A percentile compares a stretch with the other conserved stretches of the same genome.
These are phyloP conservation scores for Dicrurus megarhynchus DNA, from an alignment of 2,113 vertebrate species.

Conservation along the genomic window DNA sequence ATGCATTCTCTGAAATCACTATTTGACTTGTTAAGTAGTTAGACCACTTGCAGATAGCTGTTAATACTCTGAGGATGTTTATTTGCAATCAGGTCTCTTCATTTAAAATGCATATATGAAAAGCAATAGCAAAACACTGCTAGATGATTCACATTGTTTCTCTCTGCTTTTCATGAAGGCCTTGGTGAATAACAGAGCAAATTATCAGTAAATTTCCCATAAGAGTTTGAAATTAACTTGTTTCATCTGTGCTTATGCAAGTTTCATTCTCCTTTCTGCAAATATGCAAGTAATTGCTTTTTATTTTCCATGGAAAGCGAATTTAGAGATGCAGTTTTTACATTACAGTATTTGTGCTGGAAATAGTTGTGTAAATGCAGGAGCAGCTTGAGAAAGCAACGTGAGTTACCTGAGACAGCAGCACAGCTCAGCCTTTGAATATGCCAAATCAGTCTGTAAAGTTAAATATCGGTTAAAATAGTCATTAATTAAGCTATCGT, in stretches of 20 bases:
- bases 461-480: background rate
- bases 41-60: background rate
- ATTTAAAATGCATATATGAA: background rate
- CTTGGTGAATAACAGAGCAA: background rate
- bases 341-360: background rate
- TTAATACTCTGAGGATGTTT: background rate
- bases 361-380: background rate
- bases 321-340: background rate
- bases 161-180: background rate
- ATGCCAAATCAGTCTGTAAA: background rate
- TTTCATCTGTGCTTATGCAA: background rate
- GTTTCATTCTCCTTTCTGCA: background rate
- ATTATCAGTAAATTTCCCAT: background rate
- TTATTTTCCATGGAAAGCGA: background rate
- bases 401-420: background rate
- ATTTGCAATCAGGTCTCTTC: background rate
- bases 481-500: background rate
- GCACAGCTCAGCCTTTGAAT: background rate
- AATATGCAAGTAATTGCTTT: slow-evolving; percentile 7
- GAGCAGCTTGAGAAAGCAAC: background rate
- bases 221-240: background rate
- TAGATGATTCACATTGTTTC: background rate
- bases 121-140: background rate
- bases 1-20: background rate
- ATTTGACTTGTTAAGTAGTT: background rate